Percentiles rank a stretch among this genome's conserved stretches.
These are phyloP conservation scores for Halcyon leucocephala DNA, from an alignment of 2,797 vertebrate species.

Conservation along the genomic window DNA sequence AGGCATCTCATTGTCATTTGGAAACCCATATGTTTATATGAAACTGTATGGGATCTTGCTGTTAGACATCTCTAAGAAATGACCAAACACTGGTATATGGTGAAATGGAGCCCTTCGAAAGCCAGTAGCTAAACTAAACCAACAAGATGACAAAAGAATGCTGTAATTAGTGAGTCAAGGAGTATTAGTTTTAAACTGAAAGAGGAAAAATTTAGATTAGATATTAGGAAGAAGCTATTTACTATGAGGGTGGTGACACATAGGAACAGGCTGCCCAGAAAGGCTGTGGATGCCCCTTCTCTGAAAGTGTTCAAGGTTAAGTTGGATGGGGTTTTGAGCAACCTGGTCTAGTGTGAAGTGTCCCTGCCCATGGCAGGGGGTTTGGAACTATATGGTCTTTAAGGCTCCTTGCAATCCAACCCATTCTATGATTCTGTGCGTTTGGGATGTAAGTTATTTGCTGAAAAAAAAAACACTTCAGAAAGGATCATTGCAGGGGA, in stretches of 20 bases:
- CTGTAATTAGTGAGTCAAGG: neutral
- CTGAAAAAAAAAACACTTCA: neutral
- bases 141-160: neutral
- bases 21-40: neutral
- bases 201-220: neutral
- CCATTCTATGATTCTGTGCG: neutral
- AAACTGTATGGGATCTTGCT: neutral
- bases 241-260: too few relatives aligned
- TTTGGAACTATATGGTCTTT: neutral
- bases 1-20: neutral
- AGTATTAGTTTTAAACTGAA: neutral
- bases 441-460: neutral
- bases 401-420: too few relatives aligned
- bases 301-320: neutral
- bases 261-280: neutral
- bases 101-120: neutral
- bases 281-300: neutral
- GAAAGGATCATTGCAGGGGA: neutral
- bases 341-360: neutral
- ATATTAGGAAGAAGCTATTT: neutral
- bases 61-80: neutral
- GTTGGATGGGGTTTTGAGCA: neutral
- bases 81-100: neutral
- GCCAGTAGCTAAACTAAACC: neutral
- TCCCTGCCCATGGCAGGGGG: neutral